Base-by-base conservation (phyloP, 2,797 vertebrate genomes). In the Phataginus tetradactyla region DNA sequence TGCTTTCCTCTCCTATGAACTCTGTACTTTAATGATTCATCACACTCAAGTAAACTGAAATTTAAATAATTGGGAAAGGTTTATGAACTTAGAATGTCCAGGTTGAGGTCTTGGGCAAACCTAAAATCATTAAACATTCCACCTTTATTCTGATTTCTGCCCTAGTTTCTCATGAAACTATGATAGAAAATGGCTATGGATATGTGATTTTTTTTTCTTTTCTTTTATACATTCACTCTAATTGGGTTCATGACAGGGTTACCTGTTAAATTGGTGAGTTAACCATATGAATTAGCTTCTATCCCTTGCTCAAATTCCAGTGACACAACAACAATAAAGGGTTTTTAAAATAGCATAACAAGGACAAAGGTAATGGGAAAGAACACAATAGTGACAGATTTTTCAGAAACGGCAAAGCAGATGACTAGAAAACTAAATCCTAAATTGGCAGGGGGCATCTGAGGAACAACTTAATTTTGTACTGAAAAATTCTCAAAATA, bases 1-100 rank as follows among this genome's bases (percentile, higher is more conserved):
- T 86, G 78, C 25, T 96, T 96, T 95, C 53, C 77, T 92, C 29
- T 80, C 49, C 72, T 77, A 85, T 3, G 21, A 88, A 61, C n/a
- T 91, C 53, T 90, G 61, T 92, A 69, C 9, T 91, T 87, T 86
- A 86, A 74, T 69, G 95, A 88, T 49, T 91, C 92, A 86, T 71
- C 86, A 71, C 6, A 4, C 53, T 55, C 14, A 94, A 75, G 64
- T 80, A 90, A 96, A 72, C 45, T 83, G 63, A 57, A 80, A 85
- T 86, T 86, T 86, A 86, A 94, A 91, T 57, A 57, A 1, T 78
- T 86, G 29, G 34, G 49, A 94, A 95, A 92, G 25, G 7, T 66
- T 72, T 96, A 53, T 72, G 66, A 85, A 75, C 86, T 95, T 94
- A 86, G 14, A 64, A 59, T 87, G 23, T 25, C 71, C 32, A 72